Evolutionary conservation across 2,797 vertebrate genomes (phyloP).

Genomic region (Scolopax rusticola): DNA sequence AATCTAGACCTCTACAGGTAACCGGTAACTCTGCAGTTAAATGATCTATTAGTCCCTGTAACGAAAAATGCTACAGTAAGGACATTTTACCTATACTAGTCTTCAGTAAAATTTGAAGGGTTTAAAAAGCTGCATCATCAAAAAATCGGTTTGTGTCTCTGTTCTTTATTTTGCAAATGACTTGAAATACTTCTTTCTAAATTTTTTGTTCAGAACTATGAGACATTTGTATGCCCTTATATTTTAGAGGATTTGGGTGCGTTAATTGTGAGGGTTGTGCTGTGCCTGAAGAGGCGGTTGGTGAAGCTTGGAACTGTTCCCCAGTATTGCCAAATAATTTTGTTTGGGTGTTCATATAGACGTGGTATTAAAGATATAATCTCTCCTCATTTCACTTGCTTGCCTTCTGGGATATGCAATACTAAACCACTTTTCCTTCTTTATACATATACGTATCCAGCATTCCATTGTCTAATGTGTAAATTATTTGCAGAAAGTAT

Average conservation of each 20-base stretch:
- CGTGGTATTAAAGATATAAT: conserved; percentile 10
- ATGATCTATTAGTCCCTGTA: not conserved
- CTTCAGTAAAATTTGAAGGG: not conserved
- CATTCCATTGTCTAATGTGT: conserved; percentile 6
- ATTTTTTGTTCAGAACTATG: not conserved
- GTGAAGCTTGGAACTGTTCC: conserved; percentile 15
- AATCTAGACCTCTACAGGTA: not conserved
- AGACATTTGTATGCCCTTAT: not conserved
- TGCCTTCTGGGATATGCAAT: not conserved
- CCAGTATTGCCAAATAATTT: not conserved
- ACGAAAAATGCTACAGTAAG: not conserved
- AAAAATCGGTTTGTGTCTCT: not conserved
- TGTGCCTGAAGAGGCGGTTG: not conserved
- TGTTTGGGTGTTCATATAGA: not conserved
- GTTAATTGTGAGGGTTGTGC: not conserved
- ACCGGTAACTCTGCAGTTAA: not conserved
- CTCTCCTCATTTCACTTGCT: conserved; percentile 35
- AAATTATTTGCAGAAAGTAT: not conserved
- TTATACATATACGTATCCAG: not conserved
- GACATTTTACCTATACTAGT: not conserved
- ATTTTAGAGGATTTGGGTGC: not conserved
- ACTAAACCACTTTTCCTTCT: conserved; percentile 44
- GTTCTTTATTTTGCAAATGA: not conserved
- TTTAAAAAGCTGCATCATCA: not conserved
- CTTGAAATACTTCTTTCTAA: not conserved